Base-by-base conservation (phyloP, 1,140 invertebrate genomes). In the Polyergus mexicanus region DNA sequence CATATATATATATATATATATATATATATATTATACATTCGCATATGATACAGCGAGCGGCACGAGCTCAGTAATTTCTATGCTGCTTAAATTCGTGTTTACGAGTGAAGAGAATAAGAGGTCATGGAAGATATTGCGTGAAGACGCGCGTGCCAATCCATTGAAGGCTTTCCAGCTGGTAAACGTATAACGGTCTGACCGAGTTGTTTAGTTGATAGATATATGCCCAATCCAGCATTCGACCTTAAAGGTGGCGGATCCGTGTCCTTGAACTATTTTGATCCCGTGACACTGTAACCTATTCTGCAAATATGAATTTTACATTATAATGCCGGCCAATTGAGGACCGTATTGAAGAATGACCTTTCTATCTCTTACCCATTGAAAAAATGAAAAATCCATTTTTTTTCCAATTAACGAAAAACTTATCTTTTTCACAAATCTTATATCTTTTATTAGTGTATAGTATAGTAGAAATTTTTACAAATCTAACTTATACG, bases 171-270 rank as follows among this genome's bases (percentile, higher is more conserved):
- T 90, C 74, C 90, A 88, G 84, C 88, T 86, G 88, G 90, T 90
- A 87, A 92, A 90, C 86, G 84, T 93, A 94, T 94, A 94, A 93
- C 93, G 93, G 93, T 92, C 71, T 81, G 92, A 74, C 93, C 93
- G 91, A 92, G 72, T 93, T 93, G 90, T 90, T 69, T 90, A 88
- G 86, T 56, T 83, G 89, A 89, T 72, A 44, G 63, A 22, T 68
- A 60, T 74, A 38, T 65, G 69, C 69, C 71, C 66, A 65, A 87
- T 88, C 54, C 71, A 83, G 86, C 60, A 75, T 84, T 90, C 89
- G 89, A 91, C 89, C 92, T 92, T 92, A 89, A 80, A 84, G 78
- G 71, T 78, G 86, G 85, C n/a, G 84, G 85, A 84, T 85, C 38
- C 60, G 83, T 90, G 93, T 85, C 93, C 93, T 94, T 94, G 92